Evolutionary conservation across 2,888 invertebrate genomes (phyloP), one percentile per base, ranked within the genome.

Genomic region (Desoria tigrina): DNA sequence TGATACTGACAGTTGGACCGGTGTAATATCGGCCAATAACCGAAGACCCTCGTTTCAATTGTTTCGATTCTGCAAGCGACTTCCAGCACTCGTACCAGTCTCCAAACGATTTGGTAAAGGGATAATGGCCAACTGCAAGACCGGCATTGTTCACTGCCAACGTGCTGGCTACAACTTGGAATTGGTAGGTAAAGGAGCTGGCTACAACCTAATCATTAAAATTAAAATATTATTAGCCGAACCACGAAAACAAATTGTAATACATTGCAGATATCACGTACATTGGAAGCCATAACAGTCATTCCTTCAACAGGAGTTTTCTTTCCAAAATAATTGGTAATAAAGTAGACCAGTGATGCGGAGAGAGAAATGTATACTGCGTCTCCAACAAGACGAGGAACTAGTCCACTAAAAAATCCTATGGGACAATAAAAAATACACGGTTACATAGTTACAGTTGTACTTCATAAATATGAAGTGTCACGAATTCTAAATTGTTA

Each of bases 91-190:
- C 85, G 14, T 86, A 80, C 95, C 94, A 96, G 58, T 84, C 85
- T n/a, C 60, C 58, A 1, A 81, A 81, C 57, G 86, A 82, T 0
- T 92, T 90, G 90, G 94, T 93, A 56, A 86, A 83, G 0, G 93
- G 93, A 28, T 91, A 90, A 68, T 86, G 85, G 27, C 93, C 94
- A 57, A 93, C 94, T 71, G 84, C 84, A 59, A 95, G 83, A 71
- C 87, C 88, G n/a, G 88, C 88, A 69, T 90, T 88, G 68, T 88
- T 89, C 9, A 95, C 90, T 66, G 90, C 87, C 91, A 95, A 94
- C 77, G 94, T 91, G 66, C 92, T 91, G 16, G 92, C 89, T 1
- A 95, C 93, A 67, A 97, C 90, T 79, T 90, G 87, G 79, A 95
- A 87, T 23, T 96, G 96, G 81, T 98, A 97, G 18, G 93, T 89